A percentile compares a stretch with the other conserved stretches of the same genome.
These are phyloP conservation scores for Philereme vetulata DNA, from an alignment of 2,888 invertebrate genomes.

Conservation along the genomic window DNA sequence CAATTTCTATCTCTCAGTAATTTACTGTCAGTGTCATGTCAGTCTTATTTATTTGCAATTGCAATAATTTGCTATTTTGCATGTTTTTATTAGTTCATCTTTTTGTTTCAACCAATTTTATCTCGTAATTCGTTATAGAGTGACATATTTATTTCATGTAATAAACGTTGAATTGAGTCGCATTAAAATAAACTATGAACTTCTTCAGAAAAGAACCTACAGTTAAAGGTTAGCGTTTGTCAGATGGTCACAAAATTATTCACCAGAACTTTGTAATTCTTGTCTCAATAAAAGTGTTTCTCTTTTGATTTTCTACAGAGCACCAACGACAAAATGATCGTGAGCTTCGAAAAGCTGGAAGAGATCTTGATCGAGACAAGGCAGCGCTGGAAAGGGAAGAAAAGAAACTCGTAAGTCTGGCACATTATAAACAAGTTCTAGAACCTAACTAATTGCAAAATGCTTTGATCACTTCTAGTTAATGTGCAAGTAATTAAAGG, in stretches of 20 bases:
- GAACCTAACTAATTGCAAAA: neutral
- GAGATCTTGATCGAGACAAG: slow-evolving; percentile 94
- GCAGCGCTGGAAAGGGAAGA: slow-evolving; percentile 93
- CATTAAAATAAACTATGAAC: slow-evolving; percentile 59
- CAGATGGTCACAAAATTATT: neutral
- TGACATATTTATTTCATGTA: neutral
- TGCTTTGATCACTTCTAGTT: too few species aligned
- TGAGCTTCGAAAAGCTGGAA: slow-evolving; percentile 89
- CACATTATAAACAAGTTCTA: neutral
- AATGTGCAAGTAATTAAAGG: too few species aligned
- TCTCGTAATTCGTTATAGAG: neutral
- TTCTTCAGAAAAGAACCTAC: slow-evolving; percentile 86
- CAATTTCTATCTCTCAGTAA: too few species aligned
- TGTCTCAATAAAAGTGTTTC: neutral
- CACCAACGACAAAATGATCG: slow-evolving; percentile 93
- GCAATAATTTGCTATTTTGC: too few species aligned
- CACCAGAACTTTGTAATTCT: neutral
- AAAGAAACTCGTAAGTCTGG: slow-evolving; percentile 89
- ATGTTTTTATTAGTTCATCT: neutral
- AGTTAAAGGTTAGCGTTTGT: slow-evolving; percentile 80
- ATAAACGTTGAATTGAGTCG: neutral
- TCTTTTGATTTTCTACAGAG: slow-evolving; percentile 80
- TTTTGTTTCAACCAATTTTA: neutral
- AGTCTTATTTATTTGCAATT: too few species aligned
- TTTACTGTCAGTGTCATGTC: too few species aligned